phyloP scores from a whole-genome alignment of 2,888 invertebrate species.

The Zhengitettix transpicula region DNA sequence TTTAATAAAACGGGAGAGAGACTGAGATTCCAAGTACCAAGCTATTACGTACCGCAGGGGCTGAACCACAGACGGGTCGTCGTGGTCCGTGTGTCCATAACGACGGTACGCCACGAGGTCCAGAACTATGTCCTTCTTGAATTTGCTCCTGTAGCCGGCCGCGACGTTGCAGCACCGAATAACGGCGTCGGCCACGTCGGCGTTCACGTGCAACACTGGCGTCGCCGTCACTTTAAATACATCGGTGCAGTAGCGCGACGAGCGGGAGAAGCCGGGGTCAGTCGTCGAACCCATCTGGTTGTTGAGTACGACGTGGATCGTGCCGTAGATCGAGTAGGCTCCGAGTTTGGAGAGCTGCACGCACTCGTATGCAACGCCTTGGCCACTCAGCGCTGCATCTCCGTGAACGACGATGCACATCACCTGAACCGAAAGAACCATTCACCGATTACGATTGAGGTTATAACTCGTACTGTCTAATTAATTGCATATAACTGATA shows the following conservation, averaged over 20 bases:
- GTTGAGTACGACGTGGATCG: constrained; percentile 41
- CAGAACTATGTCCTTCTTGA: constrained; percentile 72
- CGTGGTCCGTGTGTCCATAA: constrained; percentile 85
- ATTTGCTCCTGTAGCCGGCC: constrained; percentile 65
- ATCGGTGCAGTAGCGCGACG: constrained; percentile 80
- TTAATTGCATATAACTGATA: no score
- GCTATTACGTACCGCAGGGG: constrained; percentile 75
- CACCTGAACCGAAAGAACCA: constrained; percentile 20
- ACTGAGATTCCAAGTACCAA: no score
- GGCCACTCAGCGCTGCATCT: constrained; percentile 42
- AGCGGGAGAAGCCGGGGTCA: constrained; percentile 70
- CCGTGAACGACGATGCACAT: constrained; percentile 42
- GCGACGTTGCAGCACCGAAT: constrained; percentile 77
- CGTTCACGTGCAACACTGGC: constrained; percentile 90
- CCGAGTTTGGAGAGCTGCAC: constrained; percentile 40
- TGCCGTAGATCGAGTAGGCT: constrained; percentile 39
- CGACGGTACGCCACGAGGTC: constrained; percentile 69
- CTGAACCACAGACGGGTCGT: constrained; percentile 90
- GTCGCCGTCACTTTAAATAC: constrained; percentile 81
- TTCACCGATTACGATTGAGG: no score
- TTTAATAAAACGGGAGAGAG: background rate
- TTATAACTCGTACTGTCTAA: no score
- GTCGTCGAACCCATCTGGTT: constrained; percentile 79
- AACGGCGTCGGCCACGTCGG: constrained; percentile 84
- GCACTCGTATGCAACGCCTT: constrained; percentile 43